Base-by-base conservation (phyloP, 2,888 invertebrate species). In the Eristalinus sepulchralis region DNA sequence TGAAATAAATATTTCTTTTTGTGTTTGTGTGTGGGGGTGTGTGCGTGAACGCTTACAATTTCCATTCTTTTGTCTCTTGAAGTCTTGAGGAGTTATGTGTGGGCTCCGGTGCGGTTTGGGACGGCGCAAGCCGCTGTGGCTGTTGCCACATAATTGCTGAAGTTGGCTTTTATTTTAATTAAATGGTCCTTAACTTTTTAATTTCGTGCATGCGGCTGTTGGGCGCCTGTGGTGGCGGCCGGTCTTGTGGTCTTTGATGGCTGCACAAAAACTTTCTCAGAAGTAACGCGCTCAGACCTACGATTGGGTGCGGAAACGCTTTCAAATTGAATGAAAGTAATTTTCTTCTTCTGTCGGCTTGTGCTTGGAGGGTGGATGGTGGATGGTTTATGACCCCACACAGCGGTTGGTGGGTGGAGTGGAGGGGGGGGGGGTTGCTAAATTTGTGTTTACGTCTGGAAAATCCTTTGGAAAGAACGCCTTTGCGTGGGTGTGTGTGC, bases 1-100 rank as follows among this genome's bases (percentile, higher is more conserved):
- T 77, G 64, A 55, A n/a, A 53, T 31, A 27, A 27, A 64, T 36
- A n/a, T 67, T 62, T 70, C 66, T 31, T 34, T 47, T 36, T 70
- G 39, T 94, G 3, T 55, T 1, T 55, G 22, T 20, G 1, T 57
- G 57, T 24, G 2, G 9, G 24, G 0, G 11, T 57, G 57, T 39
- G 39, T 17, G 39, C 17, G 9, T 47, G 17, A 17, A 6, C 6
- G 47, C 8, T 47, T 17, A 47, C 47, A n/a, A 47, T 33, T 63
- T 39, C 63, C 39, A 13, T 47, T 22, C 20, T 27, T 31, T 27
- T 57, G 59, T 57, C 68, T 47, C 53, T 22, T 57, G 36, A 33
- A 73, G 39, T 66, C 59, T 73, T 71, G 11, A 68, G 39, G 36
- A 72, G 34, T 71, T 70, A 53, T 66, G 59, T 57, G 33, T 62